Evolutionary conservation across 2,113 vertebrate species (phyloP).

Genomic region (Cnemophilus loriae): DNA sequence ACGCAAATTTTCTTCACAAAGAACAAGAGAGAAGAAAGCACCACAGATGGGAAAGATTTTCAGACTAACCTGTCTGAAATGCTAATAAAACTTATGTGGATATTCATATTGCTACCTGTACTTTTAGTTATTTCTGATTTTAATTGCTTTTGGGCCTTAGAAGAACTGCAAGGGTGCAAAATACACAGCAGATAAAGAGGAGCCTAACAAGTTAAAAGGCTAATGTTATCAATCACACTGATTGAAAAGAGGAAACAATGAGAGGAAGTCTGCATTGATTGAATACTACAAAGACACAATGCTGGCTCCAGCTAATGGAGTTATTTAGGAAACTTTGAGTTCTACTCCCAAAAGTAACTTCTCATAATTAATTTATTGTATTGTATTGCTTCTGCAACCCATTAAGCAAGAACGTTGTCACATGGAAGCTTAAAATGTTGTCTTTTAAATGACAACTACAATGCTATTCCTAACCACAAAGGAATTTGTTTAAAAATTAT

Average conservation of each 20-base stretch:
- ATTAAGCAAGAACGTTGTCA: constrained; percentile 24
- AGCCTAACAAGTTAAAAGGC: background rate
- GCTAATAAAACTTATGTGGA: background rate
- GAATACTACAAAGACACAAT: background rate
- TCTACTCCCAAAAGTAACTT: constrained; percentile 29
- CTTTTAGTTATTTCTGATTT: background rate
- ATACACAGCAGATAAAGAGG: background rate
- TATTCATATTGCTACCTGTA: background rate
- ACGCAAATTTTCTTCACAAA: background rate
- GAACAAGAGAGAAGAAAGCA: background rate
- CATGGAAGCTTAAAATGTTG: background rate
- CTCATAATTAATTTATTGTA: constrained; percentile 61
- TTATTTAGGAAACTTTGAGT: constrained; percentile 35
- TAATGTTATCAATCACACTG: background rate
- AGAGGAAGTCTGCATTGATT: constrained; percentile 28
- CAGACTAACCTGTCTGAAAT: background rate
- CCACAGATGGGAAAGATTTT: background rate
- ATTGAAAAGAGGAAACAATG: constrained; percentile 12
- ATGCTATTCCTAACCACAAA: background rate
- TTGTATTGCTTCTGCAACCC: background rate
- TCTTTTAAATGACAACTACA: background rate
- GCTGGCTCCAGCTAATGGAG: constrained; percentile 39
- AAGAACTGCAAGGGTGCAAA: background rate
- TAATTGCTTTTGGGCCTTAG: background rate
- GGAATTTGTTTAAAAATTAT: background rate